Percentiles rank a stretch among this genome's conserved stretches.
These are phyloP conservation scores for Pseudocheirus occidentalis DNA, from an alignment of 2,797 vertebrate species.

Conservation along the genomic window DNA sequence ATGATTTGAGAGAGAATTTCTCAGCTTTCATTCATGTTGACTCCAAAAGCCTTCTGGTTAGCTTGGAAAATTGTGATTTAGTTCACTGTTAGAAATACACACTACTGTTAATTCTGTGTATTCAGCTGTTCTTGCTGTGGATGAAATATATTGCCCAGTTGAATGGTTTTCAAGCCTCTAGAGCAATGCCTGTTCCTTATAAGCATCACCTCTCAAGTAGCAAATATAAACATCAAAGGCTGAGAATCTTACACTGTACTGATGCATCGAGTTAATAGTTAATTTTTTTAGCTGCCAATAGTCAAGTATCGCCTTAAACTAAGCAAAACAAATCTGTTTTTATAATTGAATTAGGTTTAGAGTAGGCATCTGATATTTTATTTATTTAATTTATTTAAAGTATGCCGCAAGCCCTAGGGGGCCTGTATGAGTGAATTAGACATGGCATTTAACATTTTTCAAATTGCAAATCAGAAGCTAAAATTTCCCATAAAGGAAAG, in stretches of 20 bases:
- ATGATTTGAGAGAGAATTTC: neutral
- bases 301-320: constrained; percentile 52
- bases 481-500: constrained; percentile 2
- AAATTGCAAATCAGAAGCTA: constrained; percentile 44
- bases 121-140: neutral
- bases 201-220: neutral
- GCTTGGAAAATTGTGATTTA: neutral
- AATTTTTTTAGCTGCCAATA: neutral
- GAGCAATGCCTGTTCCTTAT: neutral
- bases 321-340: constrained; percentile 40
- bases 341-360: constrained; percentile 39
- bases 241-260: neutral
- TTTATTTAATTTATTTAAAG: constrained; percentile 54
- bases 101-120: neutral
- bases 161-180: neutral
- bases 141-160: neutral
- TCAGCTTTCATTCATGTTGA: neutral
- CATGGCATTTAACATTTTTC: constrained; percentile 34
- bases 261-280: neutral
- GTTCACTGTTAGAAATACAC: neutral
- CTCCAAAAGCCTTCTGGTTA: neutral
- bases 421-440: neutral
- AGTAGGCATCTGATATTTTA: constrained; percentile 44
- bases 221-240: neutral
- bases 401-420: constrained; percentile 26